These are phyloP conservation scores for Aeoliscus strigatus DNA, from an alignment of 2,797 vertebrate genomes.

Conservation along the genomic window DNA sequence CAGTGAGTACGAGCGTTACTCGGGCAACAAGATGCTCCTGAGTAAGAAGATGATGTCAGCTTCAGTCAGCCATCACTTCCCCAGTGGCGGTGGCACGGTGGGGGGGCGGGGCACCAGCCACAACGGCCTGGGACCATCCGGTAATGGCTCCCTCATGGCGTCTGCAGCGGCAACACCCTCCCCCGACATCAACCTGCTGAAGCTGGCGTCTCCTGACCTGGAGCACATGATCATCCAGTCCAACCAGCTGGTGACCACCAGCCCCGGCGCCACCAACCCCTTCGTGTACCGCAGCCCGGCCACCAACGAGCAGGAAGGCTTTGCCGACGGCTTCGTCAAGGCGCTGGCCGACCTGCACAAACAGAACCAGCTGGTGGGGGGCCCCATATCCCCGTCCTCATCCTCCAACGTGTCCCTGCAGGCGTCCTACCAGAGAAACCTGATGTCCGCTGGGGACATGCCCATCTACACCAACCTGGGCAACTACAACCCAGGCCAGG, in stretches of 20 bases:
- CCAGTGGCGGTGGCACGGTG: slow-evolving; percentile 6
- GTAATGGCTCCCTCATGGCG: slow-evolving; percentile 56
- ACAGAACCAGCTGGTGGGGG: slow-evolving; percentile 83
- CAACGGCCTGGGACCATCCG: slow-evolving; percentile 44
- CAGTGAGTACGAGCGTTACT: slow-evolving; percentile 71
- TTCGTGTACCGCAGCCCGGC: slow-evolving; percentile 67
- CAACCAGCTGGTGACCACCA: slow-evolving; percentile 73
- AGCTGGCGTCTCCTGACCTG: slow-evolving; percentile 70
- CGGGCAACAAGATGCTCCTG: slow-evolving; percentile 70
- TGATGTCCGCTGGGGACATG: slow-evolving; percentile 70
- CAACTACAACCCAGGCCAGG: slow-evolving; percentile 75
- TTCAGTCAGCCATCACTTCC: slow-evolving; percentile 52
- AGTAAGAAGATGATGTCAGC: slow-evolving; percentile 65
- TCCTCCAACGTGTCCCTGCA: slow-evolving; percentile 66
- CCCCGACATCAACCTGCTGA: slow-evolving; percentile 68
- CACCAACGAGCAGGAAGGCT: slow-evolving; percentile 85
- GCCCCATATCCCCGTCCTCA: slow-evolving; percentile 71
- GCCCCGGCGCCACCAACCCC: slow-evolving; percentile 53
- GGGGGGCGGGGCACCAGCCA: slow-evolving; percentile 45
- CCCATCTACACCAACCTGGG: slow-evolving; percentile 83
- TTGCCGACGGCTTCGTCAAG: slow-evolving; percentile 85
- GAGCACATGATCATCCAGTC: slow-evolving; percentile 78
- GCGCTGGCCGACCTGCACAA: slow-evolving; percentile 86
- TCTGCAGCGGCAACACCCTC: slow-evolving; percentile 18
- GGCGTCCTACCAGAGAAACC: slow-evolving; percentile 74